phyloP scores from a whole-genome alignment of 2,888 invertebrate genomes.

The Brachylomia viminalis region DNA sequence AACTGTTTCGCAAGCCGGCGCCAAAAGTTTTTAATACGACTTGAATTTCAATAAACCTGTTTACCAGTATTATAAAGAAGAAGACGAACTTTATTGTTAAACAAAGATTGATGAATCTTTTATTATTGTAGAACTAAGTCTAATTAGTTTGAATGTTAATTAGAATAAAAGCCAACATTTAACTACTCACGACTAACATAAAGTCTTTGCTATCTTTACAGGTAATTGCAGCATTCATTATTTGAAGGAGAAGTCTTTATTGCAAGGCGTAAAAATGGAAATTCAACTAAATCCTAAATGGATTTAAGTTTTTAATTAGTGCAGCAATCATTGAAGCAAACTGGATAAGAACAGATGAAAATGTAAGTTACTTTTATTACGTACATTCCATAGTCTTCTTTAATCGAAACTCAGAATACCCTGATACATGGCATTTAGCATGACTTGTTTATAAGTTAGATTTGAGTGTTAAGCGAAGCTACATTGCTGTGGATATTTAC shows the following conservation, averaged over 20 bases:
- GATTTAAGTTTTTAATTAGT: not conserved
- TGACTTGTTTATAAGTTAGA: not conserved
- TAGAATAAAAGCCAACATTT: slow-evolving; percentile 7
- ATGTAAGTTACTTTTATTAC: not conserved
- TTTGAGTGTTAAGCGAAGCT: not conserved
- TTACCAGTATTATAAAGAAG: not conserved
- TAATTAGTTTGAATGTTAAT: not conserved
- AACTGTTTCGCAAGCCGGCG: slow-evolving; percentile 1
- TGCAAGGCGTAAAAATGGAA: slow-evolving; percentile 35
- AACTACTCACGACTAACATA: slow-evolving; percentile 21
- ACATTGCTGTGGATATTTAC: not conserved
- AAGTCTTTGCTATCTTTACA: slow-evolving; percentile 42
- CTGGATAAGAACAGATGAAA: not conserved
- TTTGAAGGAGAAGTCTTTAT: slow-evolving; percentile 19
- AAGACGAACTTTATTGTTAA: not conserved
- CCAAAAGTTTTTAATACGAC: slow-evolving; percentile 10
- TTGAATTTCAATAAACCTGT: not conserved
- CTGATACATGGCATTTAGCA: not conserved
- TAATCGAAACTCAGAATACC: not conserved
- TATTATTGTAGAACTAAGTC: not conserved
- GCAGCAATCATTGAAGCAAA: not conserved
- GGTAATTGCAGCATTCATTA: slow-evolving; percentile 47
- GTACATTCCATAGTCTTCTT: not conserved
- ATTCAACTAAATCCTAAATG: not conserved
- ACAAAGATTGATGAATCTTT: not conserved